phyloP scores from a whole-genome alignment of 2,797 vertebrate genomes.

The Furcifer pardalis region DNA sequence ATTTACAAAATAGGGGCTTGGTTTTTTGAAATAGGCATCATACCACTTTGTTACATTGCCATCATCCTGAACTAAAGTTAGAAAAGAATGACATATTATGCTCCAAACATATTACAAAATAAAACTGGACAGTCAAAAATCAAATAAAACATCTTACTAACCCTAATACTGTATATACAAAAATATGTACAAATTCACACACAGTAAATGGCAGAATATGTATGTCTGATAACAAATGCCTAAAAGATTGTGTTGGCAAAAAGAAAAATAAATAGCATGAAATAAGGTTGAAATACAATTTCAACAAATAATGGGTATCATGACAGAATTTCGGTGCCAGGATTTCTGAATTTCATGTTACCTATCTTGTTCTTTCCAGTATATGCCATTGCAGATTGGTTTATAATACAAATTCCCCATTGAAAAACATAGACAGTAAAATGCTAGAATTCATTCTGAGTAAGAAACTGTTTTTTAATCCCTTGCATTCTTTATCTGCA shows the following conservation, averaged over 20 bases:
- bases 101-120: not conserved
- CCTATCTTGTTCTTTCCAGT: not conserved
- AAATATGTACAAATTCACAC: not conserved
- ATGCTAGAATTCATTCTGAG: not conserved
- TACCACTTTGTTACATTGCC: conserved; percentile 93
- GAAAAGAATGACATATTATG: conserved; percentile 20
- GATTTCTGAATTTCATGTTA: not conserved
- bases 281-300: not conserved
- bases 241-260: not conserved
- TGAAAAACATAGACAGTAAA: too few relatives aligned
- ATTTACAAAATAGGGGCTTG: conserved; percentile 91
- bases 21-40: conserved; percentile 84
- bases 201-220: not conserved
- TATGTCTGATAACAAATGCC: not conserved
- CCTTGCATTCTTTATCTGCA: not conserved
- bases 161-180: not conserved
- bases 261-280: not conserved
- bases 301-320: not conserved
- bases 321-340: not conserved
- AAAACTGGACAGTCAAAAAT: not conserved
- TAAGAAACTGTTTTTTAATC: too few relatives aligned
- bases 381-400: not conserved
- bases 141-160: not conserved
- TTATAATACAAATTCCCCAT: not conserved
- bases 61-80: conserved; percentile 79